Percentiles rank a stretch among this genome's conserved stretches.
Conservation (phyloP, 2,113 vertebrate genomes). For the Syrrhaptes paradoxus region DNA sequence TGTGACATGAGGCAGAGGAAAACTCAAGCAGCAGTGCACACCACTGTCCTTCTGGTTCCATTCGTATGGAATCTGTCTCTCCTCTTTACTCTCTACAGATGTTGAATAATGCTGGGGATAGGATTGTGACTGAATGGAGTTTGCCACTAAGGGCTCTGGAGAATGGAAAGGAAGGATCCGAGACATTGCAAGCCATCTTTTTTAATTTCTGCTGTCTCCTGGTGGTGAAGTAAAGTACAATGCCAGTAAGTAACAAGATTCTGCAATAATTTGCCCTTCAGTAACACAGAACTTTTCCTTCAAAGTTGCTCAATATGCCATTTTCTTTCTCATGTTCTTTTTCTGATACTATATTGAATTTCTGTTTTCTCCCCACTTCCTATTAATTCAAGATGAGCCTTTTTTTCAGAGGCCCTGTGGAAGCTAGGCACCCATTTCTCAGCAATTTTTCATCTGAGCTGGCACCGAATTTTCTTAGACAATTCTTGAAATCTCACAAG, state of each 20-base stretch:
- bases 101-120: neutral
- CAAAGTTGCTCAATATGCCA: conserved; percentile 5
- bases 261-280: conserved; percentile 7
- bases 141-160: neutral
- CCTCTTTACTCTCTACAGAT: neutral
- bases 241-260: conserved; percentile 33
- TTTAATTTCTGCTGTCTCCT: conserved; percentile 33
- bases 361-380: neutral
- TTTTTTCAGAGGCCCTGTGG: neutral
- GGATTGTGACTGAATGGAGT: neutral
- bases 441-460: conserved; percentile 44
- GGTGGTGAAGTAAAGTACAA: neutral
- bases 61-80: neutral
- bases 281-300: conserved; percentile 19
- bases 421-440: conserved; percentile 46
- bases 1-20: neutral
- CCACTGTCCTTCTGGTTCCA: neutral
- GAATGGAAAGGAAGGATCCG: neutral
- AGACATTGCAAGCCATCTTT: neutral
- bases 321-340: conserved; percentile 6
- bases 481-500: neutral
- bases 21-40: accelerated
- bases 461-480: neutral
- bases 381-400: conserved; percentile 11
- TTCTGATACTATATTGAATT: conserved; percentile 25